Evolutionary conservation across 2,113 vertebrate genomes (phyloP).

Genomic region (Reinhardtius hippoglossoides): DNA sequence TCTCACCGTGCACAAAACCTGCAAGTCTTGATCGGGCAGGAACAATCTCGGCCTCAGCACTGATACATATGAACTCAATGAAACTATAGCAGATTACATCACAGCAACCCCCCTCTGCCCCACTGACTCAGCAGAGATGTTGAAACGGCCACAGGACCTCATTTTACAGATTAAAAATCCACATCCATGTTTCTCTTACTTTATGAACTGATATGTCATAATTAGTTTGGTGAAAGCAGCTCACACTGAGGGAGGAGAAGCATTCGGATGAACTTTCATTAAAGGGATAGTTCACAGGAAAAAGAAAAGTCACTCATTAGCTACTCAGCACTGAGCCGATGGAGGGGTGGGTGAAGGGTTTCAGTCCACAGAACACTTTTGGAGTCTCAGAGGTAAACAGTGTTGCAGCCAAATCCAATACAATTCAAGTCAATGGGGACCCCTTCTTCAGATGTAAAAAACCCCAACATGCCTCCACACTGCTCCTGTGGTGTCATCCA

Average conservation of each 20-base stretch:
- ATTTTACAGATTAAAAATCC: conserved; percentile 25
- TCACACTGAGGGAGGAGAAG: neutral
- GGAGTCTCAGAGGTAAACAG: too few relatives aligned
- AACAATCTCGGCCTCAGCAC: neutral
- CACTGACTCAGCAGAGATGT: conserved; percentile 44
- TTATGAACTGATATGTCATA: neutral
- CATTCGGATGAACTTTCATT: neutral
- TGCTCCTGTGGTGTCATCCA: too few relatives aligned
- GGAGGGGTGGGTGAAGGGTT: too few relatives aligned
- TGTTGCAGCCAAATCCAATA: too few relatives aligned
- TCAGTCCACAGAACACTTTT: too few relatives aligned
- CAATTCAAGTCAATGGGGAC: too few relatives aligned
- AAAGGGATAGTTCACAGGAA: too few relatives aligned
- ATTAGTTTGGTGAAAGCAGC: neutral
- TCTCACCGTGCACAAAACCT: conserved; percentile 5
- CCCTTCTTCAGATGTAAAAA: too few relatives aligned
- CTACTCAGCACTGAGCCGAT: too few relatives aligned
- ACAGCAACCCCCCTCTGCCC: conserved; percentile 38
- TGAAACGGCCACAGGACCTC: conserved; percentile 36
- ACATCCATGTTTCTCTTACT: neutral
- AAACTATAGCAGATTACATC: conserved; percentile 30
- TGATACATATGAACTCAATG: conserved; percentile 31
- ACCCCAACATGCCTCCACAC: too few relatives aligned
- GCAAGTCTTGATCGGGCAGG: neutral
- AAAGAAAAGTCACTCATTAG: too few relatives aligned